These are phyloP conservation scores for Micronycteris hirsuta DNA, from an alignment of 2,113 vertebrate genomes.

Conservation along the genomic window DNA sequence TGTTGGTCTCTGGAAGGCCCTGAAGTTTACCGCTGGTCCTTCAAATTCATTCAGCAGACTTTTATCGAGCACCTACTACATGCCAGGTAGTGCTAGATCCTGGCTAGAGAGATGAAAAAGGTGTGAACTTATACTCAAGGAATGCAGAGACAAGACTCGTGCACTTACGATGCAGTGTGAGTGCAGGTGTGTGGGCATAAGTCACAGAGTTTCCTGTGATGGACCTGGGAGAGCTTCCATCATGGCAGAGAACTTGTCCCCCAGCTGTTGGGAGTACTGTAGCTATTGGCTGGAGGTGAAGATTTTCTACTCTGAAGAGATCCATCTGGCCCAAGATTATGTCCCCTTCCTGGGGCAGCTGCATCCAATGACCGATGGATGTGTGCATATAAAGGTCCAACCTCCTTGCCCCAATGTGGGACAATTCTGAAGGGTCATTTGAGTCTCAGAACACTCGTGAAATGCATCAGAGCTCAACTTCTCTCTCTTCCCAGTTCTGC, in stretches of 20 bases:
- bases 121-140: not conserved
- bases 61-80: not conserved
- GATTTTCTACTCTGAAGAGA: not conserved
- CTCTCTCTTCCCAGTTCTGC: not conserved
- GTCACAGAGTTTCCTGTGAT: not conserved
- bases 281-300: not conserved
- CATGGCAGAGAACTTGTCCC: not conserved
- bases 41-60: not conserved
- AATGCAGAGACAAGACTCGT: not conserved
- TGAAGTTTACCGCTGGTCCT: not conserved
- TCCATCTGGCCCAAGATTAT: not conserved
- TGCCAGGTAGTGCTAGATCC: not conserved
- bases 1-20: not conserved
- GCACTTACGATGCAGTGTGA: not conserved
- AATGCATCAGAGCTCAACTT: not conserved
- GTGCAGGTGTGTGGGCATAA: not conserved
- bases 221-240: not conserved
- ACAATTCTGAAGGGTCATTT: not conserved
- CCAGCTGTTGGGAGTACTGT: not conserved
- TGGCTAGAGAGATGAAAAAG: not conserved
- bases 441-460: not conserved
- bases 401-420: not conserved
- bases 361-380: not conserved
- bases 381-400: not conserved
- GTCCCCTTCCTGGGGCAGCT: not conserved